These are phyloP conservation scores for Sturmia bella DNA, from an alignment of 2,888 invertebrate genomes.

Conservation along the genomic window DNA sequence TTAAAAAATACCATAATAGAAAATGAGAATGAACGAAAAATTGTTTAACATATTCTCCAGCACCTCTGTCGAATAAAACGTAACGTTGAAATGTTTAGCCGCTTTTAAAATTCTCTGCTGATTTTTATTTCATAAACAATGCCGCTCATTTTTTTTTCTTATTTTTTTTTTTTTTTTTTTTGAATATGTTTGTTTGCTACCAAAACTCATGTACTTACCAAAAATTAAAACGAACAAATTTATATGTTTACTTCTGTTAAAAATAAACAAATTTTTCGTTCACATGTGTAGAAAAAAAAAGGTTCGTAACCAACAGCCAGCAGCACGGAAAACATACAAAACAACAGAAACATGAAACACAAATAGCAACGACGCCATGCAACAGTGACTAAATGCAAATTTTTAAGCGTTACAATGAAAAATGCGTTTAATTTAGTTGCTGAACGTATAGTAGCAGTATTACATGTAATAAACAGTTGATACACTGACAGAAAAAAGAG, in stretches of 20 bases:
- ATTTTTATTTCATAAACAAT: slow-evolving; percentile 40
- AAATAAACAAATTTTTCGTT: slow-evolving; percentile 45
- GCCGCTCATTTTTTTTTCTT: slow-evolving; percentile 29
- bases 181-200: slow-evolving; percentile 13
- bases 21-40: slow-evolving; percentile 37
- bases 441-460: neutral
- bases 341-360: slow-evolving; percentile 26
- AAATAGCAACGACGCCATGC: slow-evolving; percentile 38
- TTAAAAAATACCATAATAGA: slow-evolving; percentile 56
- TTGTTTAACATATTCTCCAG: slow-evolving; percentile 47
- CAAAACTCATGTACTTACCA: slow-evolving; percentile 35
- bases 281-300: slow-evolving; percentile 36
- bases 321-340: slow-evolving; percentile 31
- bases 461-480: neutral
- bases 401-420: slow-evolving; percentile 48
- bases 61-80: slow-evolving; percentile 40
- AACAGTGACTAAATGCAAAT: slow-evolving; percentile 59
- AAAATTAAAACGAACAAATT: slow-evolving; percentile 52
- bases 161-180: no score
- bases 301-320: slow-evolving; percentile 44
- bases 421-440: slow-evolving; percentile 66
- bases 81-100: slow-evolving; percentile 44
- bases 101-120: slow-evolving; percentile 31
- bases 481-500: slow-evolving; percentile 26
- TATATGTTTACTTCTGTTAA: slow-evolving; percentile 27